A percentile compares a stretch with the other conserved stretches of the same genome.
These are phyloP conservation scores for Zosterops pallidus DNA, from an alignment of 2,113 vertebrate genomes.

Conservation along the genomic window DNA sequence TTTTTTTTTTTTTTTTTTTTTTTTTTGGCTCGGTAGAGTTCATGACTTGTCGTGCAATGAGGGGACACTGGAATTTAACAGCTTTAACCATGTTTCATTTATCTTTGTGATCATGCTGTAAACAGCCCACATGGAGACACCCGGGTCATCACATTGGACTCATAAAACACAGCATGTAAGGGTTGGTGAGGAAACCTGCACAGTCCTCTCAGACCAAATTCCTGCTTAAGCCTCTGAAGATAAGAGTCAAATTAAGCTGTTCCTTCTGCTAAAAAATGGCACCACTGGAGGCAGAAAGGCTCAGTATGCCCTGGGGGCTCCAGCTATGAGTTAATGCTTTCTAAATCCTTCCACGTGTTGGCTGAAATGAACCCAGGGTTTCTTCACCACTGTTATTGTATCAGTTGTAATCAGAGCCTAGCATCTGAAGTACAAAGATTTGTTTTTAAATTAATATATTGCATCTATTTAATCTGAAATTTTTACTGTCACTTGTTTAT, in stretches of 20 bases:
- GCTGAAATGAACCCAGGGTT: neutral
- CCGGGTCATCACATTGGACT: neutral
- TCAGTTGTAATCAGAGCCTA: neutral
- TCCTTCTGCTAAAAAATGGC: neutral
- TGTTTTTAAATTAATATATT: neutral
- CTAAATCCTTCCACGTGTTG: neutral
- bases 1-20: neutral
- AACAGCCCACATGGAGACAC: conserved; percentile 7
- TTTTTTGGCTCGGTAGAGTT: neutral
- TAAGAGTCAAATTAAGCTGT: neutral
- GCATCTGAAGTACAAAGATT: neutral
- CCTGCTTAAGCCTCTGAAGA: conserved; percentile 10
- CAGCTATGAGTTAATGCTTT: neutral
- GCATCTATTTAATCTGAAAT: neutral
- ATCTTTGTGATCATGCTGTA: conserved; percentile 16
- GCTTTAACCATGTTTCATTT: neutral
- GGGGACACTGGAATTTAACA: neutral
- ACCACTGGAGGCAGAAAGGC: neutral
- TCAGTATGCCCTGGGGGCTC: neutral
- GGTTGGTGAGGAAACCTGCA: neutral
- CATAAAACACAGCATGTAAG: neutral
- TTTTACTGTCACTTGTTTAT: neutral
- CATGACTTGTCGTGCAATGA: neutral
- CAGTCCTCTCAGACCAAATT: neutral
- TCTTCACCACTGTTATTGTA: neutral